These are phyloP conservation scores for Manis crassicaudata DNA, from an alignment of 2,797 vertebrate species.

Conservation along the genomic window DNA sequence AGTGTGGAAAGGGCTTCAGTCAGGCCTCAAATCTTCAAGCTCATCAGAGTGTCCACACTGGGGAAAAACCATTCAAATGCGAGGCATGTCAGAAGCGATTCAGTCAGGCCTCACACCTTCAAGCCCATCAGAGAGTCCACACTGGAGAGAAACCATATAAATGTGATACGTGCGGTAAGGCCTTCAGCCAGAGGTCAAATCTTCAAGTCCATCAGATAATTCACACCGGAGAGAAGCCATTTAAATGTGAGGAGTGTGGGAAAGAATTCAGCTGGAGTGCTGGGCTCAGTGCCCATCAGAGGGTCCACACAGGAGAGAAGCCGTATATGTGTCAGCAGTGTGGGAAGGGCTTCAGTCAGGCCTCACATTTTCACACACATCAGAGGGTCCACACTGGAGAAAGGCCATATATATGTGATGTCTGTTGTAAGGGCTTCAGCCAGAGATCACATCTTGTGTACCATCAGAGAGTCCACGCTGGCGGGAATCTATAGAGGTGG, in stretches of 20 bases:
- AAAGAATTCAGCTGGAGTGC: constrained; percentile 82
- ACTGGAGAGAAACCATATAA: constrained; percentile 77
- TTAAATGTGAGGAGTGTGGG: constrained; percentile 79
- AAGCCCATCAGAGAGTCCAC: constrained; percentile 81
- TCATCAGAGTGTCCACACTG: constrained; percentile 77
- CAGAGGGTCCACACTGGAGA: constrained; percentile 79
- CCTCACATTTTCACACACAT: constrained; percentile 78
- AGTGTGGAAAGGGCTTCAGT: constrained; percentile 75
- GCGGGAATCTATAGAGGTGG: background rate
- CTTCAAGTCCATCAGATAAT: constrained; percentile 80
- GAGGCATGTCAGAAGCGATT: constrained; percentile 76
- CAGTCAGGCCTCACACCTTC: constrained; percentile 79
- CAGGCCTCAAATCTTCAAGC: constrained; percentile 76
- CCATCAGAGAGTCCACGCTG: constrained; percentile 71
- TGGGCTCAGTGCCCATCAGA: constrained; percentile 78
- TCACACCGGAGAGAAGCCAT: constrained; percentile 80
- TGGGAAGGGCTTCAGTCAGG: constrained; percentile 80
- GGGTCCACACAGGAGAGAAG: constrained; percentile 80
- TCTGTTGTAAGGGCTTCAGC: constrained; percentile 76
- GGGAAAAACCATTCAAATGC: constrained; percentile 79
- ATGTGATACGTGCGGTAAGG: constrained; percentile 78
- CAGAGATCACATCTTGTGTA: constrained; percentile 74
- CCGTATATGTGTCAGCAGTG: constrained; percentile 75
- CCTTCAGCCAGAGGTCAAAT: constrained; percentile 82
- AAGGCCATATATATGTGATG: constrained; percentile 66